Evolutionary conservation across 2,113 vertebrate species (phyloP), one percentile per base, ranked within the genome.

Genomic region (Zosterops japonicus): DNA sequence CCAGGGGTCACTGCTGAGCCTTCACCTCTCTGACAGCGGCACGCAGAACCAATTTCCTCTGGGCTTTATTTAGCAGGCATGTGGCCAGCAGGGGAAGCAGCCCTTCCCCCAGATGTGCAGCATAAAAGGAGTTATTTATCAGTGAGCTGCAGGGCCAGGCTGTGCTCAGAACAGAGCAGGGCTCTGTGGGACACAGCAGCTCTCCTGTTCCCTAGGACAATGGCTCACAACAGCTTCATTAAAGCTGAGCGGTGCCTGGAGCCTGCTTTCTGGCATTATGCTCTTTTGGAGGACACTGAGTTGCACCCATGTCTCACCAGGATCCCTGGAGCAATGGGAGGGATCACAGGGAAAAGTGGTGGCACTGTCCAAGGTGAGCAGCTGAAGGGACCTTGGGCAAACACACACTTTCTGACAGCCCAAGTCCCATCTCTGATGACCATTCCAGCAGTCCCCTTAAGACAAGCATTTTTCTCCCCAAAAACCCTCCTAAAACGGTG

Each of bases 11-110:
- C 71, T 50, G 88, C 65, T 93, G 93, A 95, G 88, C 84, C 89
- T 65, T 87, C 95, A 94, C 95, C 97, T 91, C 95, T 91, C 61
- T 61, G 88, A 92, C 95, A 97, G 83, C 61, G 25, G 91, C 95
- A 94, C 59, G 87, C 86, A 94, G 75, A 97, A 93, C 87, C 88
- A 95, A 95, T 97, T 97, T 97, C 96, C 97, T 97, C 95, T 84
- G 81, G 52, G 94, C 90, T 97, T 97, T 97, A 93, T 95, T 97
- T 94, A 95, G 92, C 95, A 93, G 90, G 72, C 90, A 89, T 86
- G 89, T 87, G 90, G 95, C 96, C 95, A 94, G 95, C 93, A 87
- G 89, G 94, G 93, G 96, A 95, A 97, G 87, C 91, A 82, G 94
- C 69, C 81, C 96, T 97, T 91, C 92, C 95, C 96, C 94, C 95